These are phyloP conservation scores for Poeciliopsis retropinna DNA, from an alignment of 2,113 vertebrate genomes.

Conservation along the genomic window DNA sequence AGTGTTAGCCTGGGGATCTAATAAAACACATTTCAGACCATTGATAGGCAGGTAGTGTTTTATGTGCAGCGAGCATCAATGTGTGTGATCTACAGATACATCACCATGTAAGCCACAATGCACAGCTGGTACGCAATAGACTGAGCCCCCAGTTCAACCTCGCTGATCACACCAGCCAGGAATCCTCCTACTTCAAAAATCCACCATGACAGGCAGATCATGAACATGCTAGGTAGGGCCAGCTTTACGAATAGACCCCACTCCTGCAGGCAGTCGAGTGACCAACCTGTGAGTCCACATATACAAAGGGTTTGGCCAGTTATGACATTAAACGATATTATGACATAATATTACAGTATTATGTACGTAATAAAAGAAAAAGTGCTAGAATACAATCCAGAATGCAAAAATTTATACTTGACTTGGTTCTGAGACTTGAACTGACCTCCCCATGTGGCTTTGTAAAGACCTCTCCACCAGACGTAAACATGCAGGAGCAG, in stretches of 20 bases:
- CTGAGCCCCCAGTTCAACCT: constrained; percentile 87
- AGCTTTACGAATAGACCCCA: constrained; percentile 85
- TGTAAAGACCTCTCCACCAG: constrained; percentile 82
- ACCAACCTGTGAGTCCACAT: constrained; percentile 82
- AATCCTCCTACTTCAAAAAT: constrained; percentile 88
- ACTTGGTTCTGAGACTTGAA: neutral
- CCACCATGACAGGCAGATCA: constrained; percentile 94
- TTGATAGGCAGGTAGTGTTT: too few species aligned
- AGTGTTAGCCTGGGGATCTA: too few species aligned
- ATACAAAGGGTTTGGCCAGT: neutral
- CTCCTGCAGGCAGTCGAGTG: constrained; percentile 85
- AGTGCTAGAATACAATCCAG: too few species aligned
- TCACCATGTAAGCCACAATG: constrained; percentile 86
- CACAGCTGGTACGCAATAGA: constrained; percentile 84
- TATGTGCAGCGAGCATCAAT: too few species aligned
- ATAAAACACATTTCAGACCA: too few species aligned
- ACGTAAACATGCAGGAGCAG: constrained; percentile 82
- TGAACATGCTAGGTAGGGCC: constrained; percentile 91
- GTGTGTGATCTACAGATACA: too few species aligned
- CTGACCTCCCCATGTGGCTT: constrained; percentile 85
- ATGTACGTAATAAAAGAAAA: too few species aligned
- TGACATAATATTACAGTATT: too few species aligned
- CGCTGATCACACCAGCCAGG: constrained; percentile 86
- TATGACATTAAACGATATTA: too few species aligned
- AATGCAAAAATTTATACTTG: too few species aligned